Conservation (phyloP, 2,888 invertebrate genomes). For the Ophonus ardosiacus region DNA sequence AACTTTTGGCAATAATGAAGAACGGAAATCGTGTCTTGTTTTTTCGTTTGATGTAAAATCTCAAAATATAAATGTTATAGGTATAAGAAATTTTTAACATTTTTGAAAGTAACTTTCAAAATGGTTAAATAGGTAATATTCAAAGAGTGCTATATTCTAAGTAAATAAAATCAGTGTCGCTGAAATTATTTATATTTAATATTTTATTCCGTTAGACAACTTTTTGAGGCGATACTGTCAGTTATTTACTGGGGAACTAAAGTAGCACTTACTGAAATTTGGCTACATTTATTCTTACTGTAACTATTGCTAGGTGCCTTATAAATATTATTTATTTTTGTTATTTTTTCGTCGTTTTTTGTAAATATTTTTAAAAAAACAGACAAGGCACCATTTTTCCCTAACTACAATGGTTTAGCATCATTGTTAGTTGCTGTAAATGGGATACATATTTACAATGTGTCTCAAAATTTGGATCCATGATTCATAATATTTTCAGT, state of each 20-base stretch:
- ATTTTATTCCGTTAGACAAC: conserved; percentile 13
- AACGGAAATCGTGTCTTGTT: conserved; percentile 23
- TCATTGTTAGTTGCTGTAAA: conserved; percentile 38
- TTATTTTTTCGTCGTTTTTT: conserved; percentile 59
- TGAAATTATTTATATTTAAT: conserved; percentile 23
- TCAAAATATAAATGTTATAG: conserved; percentile 39
- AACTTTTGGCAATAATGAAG: conserved; percentile 33
- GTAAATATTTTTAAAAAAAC: conserved; percentile 61
- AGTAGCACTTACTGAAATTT: conserved; percentile 26
- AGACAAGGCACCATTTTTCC: conserved; percentile 59
- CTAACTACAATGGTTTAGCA: conserved; percentile 50
- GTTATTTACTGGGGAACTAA: conserved; percentile 18
- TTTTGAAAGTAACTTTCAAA: conserved; percentile 34
- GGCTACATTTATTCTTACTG: conserved; percentile 50
- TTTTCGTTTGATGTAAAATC: conserved; percentile 31
- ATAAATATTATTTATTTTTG: conserved; percentile 60
- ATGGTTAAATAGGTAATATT: conserved; percentile 40
- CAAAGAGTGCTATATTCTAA: conserved; percentile 29
- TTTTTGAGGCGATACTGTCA: conserved; percentile 28
- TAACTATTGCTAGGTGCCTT: conserved; percentile 60
- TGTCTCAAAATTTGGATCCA: conserved; percentile 8
- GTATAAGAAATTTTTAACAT: conserved; percentile 20
- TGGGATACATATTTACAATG: conserved; percentile 25
- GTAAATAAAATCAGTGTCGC: conserved; percentile 21
- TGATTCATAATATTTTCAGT: conserved; percentile 35